A percentile compares a stretch with the other conserved stretches of the same genome.
Evolutionary conservation across 1,140 invertebrate genomes (phyloP).

Genomic region (Lysiphlebus fabarum): DNA sequence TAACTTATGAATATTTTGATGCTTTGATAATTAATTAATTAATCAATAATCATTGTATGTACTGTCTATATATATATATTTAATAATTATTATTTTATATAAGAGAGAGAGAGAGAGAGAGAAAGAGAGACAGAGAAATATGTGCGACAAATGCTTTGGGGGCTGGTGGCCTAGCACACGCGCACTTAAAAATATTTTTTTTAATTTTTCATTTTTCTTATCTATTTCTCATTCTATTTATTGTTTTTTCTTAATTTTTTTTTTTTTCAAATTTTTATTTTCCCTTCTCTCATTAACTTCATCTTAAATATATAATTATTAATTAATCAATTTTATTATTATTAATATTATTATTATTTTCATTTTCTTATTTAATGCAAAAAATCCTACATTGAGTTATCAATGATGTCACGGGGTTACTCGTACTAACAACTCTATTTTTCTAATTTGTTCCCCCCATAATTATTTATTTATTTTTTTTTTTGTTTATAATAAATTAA

Average conservation of each 20-base stretch:
- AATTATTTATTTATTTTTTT: not conserved
- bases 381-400: slow-evolving; percentile 47
- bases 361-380: slow-evolving; percentile 41
- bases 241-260: slow-evolving; percentile 31
- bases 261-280: slow-evolving; percentile 16
- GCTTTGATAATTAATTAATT: slow-evolving; percentile 43
- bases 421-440: slow-evolving; percentile 21
- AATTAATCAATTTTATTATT: slow-evolving; percentile 42
- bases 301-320: slow-evolving; percentile 44
- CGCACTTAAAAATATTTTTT: slow-evolving; percentile 40
- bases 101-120: slow-evolving; percentile 42
- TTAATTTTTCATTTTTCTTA: slow-evolving; percentile 30
- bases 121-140: not conserved
- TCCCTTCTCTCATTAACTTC: slow-evolving; percentile 29
- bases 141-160: slow-evolving; percentile 40
- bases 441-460: not conserved
- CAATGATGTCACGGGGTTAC: slow-evolving; percentile 48
- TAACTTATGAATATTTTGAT: slow-evolving; percentile 55
- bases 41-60: slow-evolving; percentile 42
- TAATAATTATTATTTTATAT: slow-evolving; percentile 53
- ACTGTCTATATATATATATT: slow-evolving; percentile 52
- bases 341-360: slow-evolving; percentile 29
- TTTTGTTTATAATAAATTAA: slow-evolving; percentile 5
- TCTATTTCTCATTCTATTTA: slow-evolving; percentile 22
- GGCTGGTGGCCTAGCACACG: slow-evolving; percentile 38